These are phyloP conservation scores for Dipodomys ordii DNA, from an alignment of 2,113 vertebrate species.

Conservation along the genomic window DNA sequence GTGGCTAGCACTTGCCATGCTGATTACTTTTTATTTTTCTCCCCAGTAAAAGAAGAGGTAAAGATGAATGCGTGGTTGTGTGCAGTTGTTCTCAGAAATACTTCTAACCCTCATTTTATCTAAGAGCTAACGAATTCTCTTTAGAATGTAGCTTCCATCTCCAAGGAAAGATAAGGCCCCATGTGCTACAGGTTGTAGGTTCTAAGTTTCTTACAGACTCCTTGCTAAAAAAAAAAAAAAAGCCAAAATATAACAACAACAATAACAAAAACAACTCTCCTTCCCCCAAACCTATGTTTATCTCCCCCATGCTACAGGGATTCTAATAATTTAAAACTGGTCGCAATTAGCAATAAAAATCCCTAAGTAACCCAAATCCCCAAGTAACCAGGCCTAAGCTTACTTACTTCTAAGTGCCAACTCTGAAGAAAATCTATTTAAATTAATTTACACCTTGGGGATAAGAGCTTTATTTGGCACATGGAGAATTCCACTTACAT, in stretches of 20 bases:
- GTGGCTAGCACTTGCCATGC: neutral
- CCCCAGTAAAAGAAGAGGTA: neutral
- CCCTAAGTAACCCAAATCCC: constrained; percentile 34
- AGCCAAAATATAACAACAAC: neutral
- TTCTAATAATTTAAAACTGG: constrained; percentile 70
- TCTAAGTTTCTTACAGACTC: constrained; percentile 4
- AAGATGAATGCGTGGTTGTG: too few relatives aligned
- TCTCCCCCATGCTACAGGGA: constrained; percentile 10
- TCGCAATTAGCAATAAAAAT: constrained; percentile 57
- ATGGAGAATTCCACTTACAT: neutral
- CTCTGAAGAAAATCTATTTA: constrained; percentile 34
- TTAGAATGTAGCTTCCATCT: neutral
- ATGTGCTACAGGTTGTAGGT: neutral
- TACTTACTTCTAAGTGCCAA: constrained; percentile 41
- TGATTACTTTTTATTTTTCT: neutral
- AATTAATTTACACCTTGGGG: constrained; percentile 55
- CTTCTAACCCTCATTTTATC: neutral
- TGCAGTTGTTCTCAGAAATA: neutral
- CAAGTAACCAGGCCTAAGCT: neutral
- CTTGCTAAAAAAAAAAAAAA: neutral
- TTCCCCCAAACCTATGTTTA: too few relatives aligned
- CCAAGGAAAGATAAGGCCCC: neutral
- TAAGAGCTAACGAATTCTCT: neutral
- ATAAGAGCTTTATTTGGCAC: neutral
- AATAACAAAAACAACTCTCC: neutral